Base-by-base conservation (phyloP, 53 echinoderm and acorn worm species). In the Stichopus horrens region DNA sequence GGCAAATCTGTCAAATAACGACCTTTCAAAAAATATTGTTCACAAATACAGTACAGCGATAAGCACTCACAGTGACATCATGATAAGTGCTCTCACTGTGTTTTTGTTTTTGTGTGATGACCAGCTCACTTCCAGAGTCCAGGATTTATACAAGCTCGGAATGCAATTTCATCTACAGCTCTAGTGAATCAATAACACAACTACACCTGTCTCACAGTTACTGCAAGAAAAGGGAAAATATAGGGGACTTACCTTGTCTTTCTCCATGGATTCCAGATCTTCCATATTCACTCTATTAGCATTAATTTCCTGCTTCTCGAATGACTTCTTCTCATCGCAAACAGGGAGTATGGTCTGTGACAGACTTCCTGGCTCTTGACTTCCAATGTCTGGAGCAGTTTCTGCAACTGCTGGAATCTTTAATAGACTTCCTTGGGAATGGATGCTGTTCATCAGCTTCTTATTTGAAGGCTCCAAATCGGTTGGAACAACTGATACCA, bases 381-480 rank as follows among this genome's bases (percentile, higher is more conserved):
- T 58, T 53, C 20, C 57, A 21, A 81, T 19, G 57, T 81, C 57
- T 18, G 81, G 56, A 8, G 81, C 81, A 55, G 81, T 81, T 13
- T 56, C 81, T 54, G 81, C 81, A 81, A 81, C 81, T 16, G 57
- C 81, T 7, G 81, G 81, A 58, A 81, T 56, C 81, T 81, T 81
- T 11, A 81, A n/a, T 20, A 81, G 20, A 81, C 56, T 81, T 81
- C 81, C 81, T 58, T 56, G 57, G 57, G 81, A 55, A 81, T 56
- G 56, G 57, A 81, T 57, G 58, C 57, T 56, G 9, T 21, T 58
- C 5, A 81, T 81, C 21, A 81, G 19, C 6, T 55, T 81, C 53
- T 81, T 81, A 21, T 58, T 81, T 5, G 81, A 21, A 57, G 81
- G 81, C 57, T 81, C 81, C 81, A 81, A 56, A 57, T 81, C 81